Percentiles rank a stretch among this genome's conserved stretches.
phyloP scores from a whole-genome alignment of 2,113 vertebrate genomes.

The Hemibagrus wyckioides region DNA sequence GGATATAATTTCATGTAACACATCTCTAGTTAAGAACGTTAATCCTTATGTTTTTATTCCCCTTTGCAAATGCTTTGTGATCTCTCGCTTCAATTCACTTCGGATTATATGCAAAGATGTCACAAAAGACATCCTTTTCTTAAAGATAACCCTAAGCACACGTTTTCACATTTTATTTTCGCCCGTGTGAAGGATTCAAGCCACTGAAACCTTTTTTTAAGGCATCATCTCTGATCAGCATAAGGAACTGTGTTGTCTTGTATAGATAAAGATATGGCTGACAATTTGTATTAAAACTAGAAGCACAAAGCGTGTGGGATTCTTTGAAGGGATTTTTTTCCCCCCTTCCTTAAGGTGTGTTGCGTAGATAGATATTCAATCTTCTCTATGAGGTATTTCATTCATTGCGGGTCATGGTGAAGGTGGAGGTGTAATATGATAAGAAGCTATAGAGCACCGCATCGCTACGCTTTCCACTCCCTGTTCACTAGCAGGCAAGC shows the following conservation, averaged over 20 bases:
- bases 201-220: not conserved
- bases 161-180: conserved; percentile 23
- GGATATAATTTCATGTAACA: conserved; percentile 66
- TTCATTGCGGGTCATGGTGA: conserved; percentile 46
- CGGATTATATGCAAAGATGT: conserved; percentile 73
- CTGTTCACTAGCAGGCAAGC: conserved; percentile 5
- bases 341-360: conserved; percentile 35
- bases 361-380: conserved; percentile 40
- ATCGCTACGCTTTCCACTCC: conserved; percentile 14
- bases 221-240: conserved; percentile 31
- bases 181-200: not conserved
- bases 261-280: conserved; percentile 38
- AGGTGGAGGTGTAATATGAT: conserved; percentile 56
- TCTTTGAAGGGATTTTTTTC: conserved; percentile 45
- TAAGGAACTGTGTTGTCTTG: conserved; percentile 23
- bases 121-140: conserved; percentile 62
- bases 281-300: conserved; percentile 35
- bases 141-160: not conserved
- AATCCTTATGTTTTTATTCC: conserved; percentile 56
- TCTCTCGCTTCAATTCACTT: conserved; percentile 52
- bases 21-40: conserved; percentile 59
- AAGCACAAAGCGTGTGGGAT: conserved; percentile 33
- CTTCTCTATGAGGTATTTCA: conserved; percentile 40
- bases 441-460: conserved; percentile 46
- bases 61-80: conserved; percentile 55